Conservation (phyloP, 2,113 vertebrate genomes). For the Cynopterus brachyotis region DNA sequence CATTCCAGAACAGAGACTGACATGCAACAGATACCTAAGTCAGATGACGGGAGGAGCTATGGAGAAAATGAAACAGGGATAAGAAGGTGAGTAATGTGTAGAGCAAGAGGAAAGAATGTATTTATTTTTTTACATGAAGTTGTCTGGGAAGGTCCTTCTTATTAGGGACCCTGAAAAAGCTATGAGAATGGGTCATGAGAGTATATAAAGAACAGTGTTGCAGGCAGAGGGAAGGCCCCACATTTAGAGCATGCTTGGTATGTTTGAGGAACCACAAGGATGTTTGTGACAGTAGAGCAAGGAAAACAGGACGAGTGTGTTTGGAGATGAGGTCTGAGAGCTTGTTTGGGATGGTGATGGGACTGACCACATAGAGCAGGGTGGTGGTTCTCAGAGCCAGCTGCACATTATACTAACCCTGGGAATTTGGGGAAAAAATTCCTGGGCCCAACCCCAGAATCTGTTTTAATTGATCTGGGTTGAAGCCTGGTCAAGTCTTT, state of each 20-base stretch:
- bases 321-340: background rate
- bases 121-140: background rate
- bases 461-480: background rate
- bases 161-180: background rate
- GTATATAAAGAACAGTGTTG: background rate
- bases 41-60: background rate
- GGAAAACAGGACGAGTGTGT: background rate
- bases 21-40: background rate
- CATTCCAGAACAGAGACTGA: background rate
- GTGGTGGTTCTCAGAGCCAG: background rate
- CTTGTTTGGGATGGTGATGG: background rate
- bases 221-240: background rate
- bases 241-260: background rate
- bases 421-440: background rate
- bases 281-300: background rate
- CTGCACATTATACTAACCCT: background rate
- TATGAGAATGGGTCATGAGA: background rate
- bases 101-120: background rate
- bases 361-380: too few species aligned
- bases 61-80: background rate
- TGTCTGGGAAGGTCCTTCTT: background rate
- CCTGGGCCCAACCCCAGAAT: background rate
- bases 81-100: background rate
- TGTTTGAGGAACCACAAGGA: background rate
- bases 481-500: background rate